Percentiles rank a stretch among this genome's conserved stretches.
phyloP scores from a whole-genome alignment of 2,888 invertebrate genomes.

The Caenorhabditis drosophilae region DNA sequence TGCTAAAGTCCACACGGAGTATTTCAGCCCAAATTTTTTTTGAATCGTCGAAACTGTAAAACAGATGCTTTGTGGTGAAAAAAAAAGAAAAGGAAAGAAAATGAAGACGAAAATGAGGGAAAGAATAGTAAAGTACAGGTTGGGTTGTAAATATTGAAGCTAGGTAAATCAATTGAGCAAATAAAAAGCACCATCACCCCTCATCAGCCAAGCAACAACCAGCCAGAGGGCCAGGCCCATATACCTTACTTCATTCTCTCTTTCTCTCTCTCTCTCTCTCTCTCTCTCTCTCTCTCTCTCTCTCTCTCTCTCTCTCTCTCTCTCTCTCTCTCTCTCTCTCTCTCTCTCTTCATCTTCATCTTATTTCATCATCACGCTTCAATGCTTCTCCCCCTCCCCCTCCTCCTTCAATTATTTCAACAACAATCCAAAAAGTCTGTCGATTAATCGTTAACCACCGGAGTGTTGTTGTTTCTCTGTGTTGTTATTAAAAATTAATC shows the following conservation, averaged over 20 bases:
- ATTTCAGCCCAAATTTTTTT: too few species aligned
- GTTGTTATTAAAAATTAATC: background rate
- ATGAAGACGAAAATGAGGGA: constrained; percentile 2
- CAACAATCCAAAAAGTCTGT: background rate
- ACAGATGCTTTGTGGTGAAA: too few species aligned
- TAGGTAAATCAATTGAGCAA: background rate
- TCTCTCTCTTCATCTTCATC: too few species aligned
- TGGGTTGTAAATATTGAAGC: background rate
- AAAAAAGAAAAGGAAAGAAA: background rate
- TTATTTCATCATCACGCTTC: too few species aligned
- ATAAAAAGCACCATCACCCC: background rate
- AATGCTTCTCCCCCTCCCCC: too few species aligned
- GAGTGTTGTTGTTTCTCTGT: background rate
- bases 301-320: too few species aligned
- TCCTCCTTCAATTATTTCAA: background rate
- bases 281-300: background rate
- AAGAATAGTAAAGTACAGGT: background rate
- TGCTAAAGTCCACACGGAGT: too few species aligned
- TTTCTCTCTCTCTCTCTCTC: background rate
- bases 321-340: too few species aligned
- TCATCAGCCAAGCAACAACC: background rate
- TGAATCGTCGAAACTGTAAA: too few species aligned
- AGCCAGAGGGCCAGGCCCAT: background rate
- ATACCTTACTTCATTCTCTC: background rate
- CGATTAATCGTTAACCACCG: background rate